Evolutionary conservation across 1,140 invertebrate species (phyloP).

Genomic region (Uloborus diversus): DNA sequence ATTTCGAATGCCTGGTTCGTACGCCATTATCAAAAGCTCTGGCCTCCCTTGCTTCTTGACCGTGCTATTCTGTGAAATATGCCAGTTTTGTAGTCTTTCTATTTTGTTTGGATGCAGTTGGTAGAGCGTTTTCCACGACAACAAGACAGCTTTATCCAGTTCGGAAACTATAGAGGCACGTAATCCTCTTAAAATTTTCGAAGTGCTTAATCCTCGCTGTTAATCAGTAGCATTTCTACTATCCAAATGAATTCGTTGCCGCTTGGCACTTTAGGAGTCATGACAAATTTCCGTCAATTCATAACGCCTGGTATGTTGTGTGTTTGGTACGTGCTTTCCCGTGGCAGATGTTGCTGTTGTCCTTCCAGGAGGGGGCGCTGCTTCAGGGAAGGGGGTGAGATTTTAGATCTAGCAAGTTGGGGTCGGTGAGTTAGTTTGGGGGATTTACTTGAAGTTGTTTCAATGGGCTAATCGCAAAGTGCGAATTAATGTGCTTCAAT

Average conservation of each 20-base stretch:
- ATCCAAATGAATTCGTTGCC: constrained; percentile 13
- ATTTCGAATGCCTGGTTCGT: too few species aligned
- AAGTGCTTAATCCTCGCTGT: constrained; percentile 25
- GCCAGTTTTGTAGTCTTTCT: too few species aligned
- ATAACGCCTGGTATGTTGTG: neutral
- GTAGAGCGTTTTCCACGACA: too few species aligned
- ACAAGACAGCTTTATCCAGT: constrained; percentile 12
- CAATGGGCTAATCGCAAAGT: constrained; percentile 27
- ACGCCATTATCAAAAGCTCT: too few species aligned
- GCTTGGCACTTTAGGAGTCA: constrained; percentile 15
- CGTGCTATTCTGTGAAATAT: too few species aligned
- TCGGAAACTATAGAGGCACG: neutral
- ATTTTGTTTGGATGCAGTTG: too few species aligned
- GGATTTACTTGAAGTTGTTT: constrained; percentile 28
- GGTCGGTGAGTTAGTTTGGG: neutral
- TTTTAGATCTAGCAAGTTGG: constrained; percentile 14
- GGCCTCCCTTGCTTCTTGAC: too few species aligned
- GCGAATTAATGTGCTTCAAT: constrained; percentile 22
- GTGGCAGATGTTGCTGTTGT: constrained; percentile 18
- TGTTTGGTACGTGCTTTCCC: neutral
- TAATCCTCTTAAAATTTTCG: constrained; percentile 35
- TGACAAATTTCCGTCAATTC: constrained; percentile 17
- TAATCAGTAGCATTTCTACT: constrained; percentile 22
- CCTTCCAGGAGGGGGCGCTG: neutral
- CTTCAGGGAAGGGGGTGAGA: neutral